phyloP scores from a whole-genome alignment of 1,140 invertebrate genomes.

The Brachionus angularis region DNA sequence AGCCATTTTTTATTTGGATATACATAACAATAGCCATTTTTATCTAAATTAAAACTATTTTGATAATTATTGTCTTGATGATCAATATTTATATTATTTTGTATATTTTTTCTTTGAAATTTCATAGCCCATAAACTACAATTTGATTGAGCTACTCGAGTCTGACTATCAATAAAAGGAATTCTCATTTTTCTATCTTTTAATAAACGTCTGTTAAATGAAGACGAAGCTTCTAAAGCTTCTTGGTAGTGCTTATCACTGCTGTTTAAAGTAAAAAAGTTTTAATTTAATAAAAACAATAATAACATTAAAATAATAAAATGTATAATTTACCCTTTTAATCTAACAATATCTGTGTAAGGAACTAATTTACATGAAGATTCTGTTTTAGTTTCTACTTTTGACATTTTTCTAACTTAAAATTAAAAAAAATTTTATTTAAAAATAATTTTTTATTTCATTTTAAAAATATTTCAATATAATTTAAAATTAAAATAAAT shows the following conservation, averaged over 20 bases:
- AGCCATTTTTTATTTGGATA: constrained; percentile 86
- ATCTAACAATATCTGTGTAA: neutral
- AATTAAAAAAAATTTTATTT: no score
- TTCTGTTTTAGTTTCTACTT: neutral
- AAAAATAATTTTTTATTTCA: no score
- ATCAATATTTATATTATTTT: no score
- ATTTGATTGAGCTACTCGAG: constrained; percentile 88
- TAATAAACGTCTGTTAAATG: constrained; percentile 81
- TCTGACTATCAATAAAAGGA: constrained; percentile 92
- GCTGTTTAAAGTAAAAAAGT: neutral
- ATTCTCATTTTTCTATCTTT: constrained; percentile 83
- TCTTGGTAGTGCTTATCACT: constrained; percentile 14
- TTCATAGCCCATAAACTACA: constrained; percentile 69
- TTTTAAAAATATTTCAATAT: no score
- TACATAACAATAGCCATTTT: constrained; percentile 73
- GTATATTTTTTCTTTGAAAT: neutral
- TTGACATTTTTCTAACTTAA: neutral
- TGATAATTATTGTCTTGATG: no score
- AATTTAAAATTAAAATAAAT: no score
- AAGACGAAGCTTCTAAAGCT: neutral
- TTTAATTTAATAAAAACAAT: neutral
- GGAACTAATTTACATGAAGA: neutral
- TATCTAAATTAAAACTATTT: no score
- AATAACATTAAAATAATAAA: neutral
- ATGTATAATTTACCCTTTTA: neutral